Conservation (phyloP, 2,888 invertebrate species). For the Panopea generosa region DNA sequence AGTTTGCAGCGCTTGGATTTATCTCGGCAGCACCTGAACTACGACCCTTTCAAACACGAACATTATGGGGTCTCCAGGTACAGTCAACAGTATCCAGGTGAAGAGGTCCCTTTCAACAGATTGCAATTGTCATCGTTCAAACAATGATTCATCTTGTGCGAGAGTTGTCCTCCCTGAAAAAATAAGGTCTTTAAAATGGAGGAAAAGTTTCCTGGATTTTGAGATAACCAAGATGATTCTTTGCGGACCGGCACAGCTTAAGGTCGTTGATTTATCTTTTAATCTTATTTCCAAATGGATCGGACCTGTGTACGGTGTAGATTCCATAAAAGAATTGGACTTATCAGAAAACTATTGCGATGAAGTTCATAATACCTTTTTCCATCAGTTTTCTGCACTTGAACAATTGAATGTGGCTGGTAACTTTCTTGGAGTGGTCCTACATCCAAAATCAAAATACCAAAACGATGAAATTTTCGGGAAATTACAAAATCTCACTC, state of each 20-base stretch:
- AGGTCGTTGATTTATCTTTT: slow-evolving; percentile 40
- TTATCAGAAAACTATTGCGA: slow-evolving; percentile 48
- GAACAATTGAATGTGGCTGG: slow-evolving; percentile 33
- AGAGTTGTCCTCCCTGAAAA: not conserved
- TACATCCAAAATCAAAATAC: not conserved
- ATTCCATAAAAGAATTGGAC: slow-evolving; percentile 35
- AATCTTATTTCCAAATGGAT: slow-evolving; percentile 44
- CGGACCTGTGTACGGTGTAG: slow-evolving; percentile 40
- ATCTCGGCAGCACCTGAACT: slow-evolving; percentile 48
- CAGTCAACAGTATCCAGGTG: too few relatives aligned
- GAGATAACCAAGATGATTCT: slow-evolving; percentile 4
- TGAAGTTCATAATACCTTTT: slow-evolving; percentile 23
- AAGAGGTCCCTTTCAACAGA: too few relatives aligned
- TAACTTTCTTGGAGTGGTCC: slow-evolving; percentile 27
- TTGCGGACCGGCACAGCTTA: slow-evolving; percentile 22
- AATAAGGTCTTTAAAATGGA: slow-evolving; percentile 17
- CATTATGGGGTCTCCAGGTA: slow-evolving; percentile 15
- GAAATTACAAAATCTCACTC: not conserved
- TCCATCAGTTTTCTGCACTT: slow-evolving; percentile 26
- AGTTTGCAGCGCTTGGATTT: slow-evolving; percentile 31
- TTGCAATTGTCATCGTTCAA: too few relatives aligned
- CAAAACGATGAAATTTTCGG: not conserved
- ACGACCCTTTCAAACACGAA: slow-evolving; percentile 38
- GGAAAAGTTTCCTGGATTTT: slow-evolving; percentile 32
- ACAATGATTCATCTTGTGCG: not conserved